phyloP scores from a whole-genome alignment of 2,797 vertebrate species.

The Pseudopleuronectes americanus region DNA sequence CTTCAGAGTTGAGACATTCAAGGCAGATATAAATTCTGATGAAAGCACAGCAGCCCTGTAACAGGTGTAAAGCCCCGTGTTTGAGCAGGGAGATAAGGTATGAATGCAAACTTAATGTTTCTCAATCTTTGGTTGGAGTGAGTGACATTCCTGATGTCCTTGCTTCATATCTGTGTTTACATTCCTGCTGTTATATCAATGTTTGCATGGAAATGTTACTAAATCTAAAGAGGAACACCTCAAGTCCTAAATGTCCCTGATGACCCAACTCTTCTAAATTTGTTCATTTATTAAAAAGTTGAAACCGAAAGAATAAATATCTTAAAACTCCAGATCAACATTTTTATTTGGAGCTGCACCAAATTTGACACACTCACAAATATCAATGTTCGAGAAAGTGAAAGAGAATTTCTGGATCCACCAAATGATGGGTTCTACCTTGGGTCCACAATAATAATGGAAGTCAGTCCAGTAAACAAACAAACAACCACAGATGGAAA shows the following conservation, averaged over 20 bases:
- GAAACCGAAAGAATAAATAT: not conserved
- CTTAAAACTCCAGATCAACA: too few relatives aligned
- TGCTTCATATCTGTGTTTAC: slow-evolving; percentile 61
- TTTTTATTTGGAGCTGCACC: too few relatives aligned
- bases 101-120: slow-evolving; percentile 40
- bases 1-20: not conserved
- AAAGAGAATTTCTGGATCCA: too few relatives aligned
- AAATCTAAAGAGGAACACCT: not conserved
- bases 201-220: slow-evolving; percentile 27
- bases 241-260: not conserved
- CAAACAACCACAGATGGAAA: too few relatives aligned
- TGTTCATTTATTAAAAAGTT: not conserved
- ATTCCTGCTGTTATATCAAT: slow-evolving; percentile 40
- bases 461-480: too few relatives aligned
- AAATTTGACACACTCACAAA: too few relatives aligned
- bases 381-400: too few relatives aligned
- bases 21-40: not conserved
- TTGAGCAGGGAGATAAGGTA: slow-evolving; percentile 57
- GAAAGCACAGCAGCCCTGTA: slow-evolving; percentile 5
- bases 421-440: too few relatives aligned
- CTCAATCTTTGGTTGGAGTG: slow-evolving; percentile 46
- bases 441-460: too few relatives aligned
- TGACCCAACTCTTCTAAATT: not conserved
- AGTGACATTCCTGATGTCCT: slow-evolving; percentile 71
- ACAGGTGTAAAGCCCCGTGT: slow-evolving; percentile 30